These are phyloP conservation scores for Nomada ferruginata DNA, from an alignment of 2,888 invertebrate species.

Conservation along the genomic window DNA sequence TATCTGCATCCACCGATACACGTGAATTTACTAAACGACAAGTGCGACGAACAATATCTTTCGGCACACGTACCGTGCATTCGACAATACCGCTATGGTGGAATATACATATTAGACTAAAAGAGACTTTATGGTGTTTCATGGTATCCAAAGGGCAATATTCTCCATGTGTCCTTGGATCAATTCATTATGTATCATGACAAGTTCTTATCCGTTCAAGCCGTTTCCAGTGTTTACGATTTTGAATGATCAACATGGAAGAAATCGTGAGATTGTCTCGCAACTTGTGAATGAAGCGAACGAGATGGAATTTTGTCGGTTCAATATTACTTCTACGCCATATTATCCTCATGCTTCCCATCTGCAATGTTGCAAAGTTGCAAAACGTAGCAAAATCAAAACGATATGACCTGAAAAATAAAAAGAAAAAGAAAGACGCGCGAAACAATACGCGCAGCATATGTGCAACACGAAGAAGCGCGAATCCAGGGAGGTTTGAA, in stretches of 20 bases:
- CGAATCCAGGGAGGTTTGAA: slow-evolving; percentile 37
- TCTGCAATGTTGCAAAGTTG: not conserved
- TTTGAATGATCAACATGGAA: not conserved
- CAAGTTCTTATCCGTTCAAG: slow-evolving; percentile 38
- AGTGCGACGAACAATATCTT: slow-evolving; percentile 51
- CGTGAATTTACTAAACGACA: slow-evolving; percentile 57
- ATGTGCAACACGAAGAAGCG: slow-evolving; percentile 20
- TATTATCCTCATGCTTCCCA: too few species aligned
- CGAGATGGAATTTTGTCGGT: not conserved
- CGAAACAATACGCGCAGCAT: not conserved
- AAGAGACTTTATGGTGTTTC: slow-evolving; percentile 54
- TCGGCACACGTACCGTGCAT: slow-evolving; percentile 35
- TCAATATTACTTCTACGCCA: too few species aligned
- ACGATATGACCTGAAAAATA: not conserved
- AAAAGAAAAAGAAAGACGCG: not conserved
- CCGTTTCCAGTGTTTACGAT: slow-evolving; percentile 52
- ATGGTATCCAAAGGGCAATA: slow-evolving; percentile 18
- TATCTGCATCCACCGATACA: slow-evolving; percentile 58
- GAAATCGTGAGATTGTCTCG: not conserved
- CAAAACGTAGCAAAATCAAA: not conserved
- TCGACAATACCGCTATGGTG: slow-evolving; percentile 17
- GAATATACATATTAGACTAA: slow-evolving; percentile 20
- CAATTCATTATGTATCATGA: slow-evolving; percentile 40
- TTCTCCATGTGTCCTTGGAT: slow-evolving; percentile 60
- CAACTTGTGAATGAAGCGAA: not conserved